These are phyloP conservation scores for Tachysurus vachellii DNA, from an alignment of 2,113 vertebrate genomes.

Conservation along the genomic window DNA sequence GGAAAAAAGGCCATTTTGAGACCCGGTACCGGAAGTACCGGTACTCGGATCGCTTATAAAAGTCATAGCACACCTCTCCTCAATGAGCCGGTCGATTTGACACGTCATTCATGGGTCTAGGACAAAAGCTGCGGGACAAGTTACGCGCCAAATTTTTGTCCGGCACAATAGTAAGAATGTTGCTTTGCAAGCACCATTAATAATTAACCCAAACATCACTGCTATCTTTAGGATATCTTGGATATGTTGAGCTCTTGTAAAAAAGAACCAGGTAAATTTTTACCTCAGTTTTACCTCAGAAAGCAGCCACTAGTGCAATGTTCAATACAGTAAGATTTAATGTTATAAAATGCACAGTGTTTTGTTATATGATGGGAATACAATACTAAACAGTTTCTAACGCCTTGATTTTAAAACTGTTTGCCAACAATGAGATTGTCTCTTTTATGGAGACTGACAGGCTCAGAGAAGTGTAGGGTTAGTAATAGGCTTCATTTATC, in stretches of 20 bases:
- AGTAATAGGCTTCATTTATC: background rate
- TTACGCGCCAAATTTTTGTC: too few relatives aligned
- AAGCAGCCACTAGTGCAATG: background rate
- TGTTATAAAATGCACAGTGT: background rate
- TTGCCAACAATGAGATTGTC: background rate
- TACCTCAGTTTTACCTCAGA: background rate
- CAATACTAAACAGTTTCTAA: background rate
- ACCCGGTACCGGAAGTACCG: too few relatives aligned
- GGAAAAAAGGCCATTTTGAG: too few relatives aligned
- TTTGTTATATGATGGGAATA: background rate
- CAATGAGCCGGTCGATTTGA: too few relatives aligned
- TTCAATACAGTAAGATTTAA: background rate
- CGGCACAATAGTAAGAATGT: too few relatives aligned
- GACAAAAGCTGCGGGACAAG: too few relatives aligned
- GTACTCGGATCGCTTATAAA: too few relatives aligned
- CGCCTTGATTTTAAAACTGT: background rate
- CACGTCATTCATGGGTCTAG: too few relatives aligned
- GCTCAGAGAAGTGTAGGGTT: background rate
- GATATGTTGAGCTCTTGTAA: background rate
- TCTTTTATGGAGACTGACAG: background rate
- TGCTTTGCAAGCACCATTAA: too few relatives aligned
- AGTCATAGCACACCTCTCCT: too few relatives aligned
- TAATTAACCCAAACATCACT: too few relatives aligned
- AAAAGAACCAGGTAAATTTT: background rate
- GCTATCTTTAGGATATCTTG: background rate